Base-by-base conservation (phyloP, 1,140 invertebrate species). In the Zaprionus taronus region DNA sequence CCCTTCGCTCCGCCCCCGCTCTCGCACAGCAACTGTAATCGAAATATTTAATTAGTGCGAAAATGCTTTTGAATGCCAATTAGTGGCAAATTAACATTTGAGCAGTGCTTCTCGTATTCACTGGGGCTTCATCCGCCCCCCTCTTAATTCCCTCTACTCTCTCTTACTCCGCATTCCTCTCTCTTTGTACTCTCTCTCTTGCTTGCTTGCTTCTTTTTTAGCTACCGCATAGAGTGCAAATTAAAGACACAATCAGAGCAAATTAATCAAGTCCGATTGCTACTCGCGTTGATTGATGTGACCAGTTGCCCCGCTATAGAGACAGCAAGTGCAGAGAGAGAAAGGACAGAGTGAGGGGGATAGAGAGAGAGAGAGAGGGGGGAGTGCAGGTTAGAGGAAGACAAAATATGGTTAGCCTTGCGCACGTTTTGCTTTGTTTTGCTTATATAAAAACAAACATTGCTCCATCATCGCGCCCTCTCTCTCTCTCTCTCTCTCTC, bases 41-140 rank as follows among this genome's bases (percentile, higher is more conserved):
- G 85, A 89, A 89, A 89, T 89, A 90, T 89, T 89, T 89, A 89
- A 89, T 89, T 89, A 89, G 85, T 85, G 86, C 85, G 80, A 85
- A 89, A 89, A 89, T 84, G 81, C 85, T 80, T 89, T 89, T 89
- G 81, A 90, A 85, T 89, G 85, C 85, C 89, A 89, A 89, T 89
- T 89, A 89, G 85, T 90, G 85, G 85, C 85, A 90, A 89, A 89
- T 89, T 89, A 81, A 89, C 85, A 85, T 90, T 90, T 77, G 72
- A 81, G 70, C 60, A 67, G 72, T 20, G 66, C 58, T 71, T 24
- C 57, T 71, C 57, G 20, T 55, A 24, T 75, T 72, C 60, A 73
- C 24, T 11, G 26, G 28, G 36, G 24, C 53, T 36, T 53, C 20
- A 47, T 49, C 58, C 53, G 56, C 24, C 63, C 53, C 53, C 49